These are phyloP conservation scores for Chloroclystis v-ata DNA, from an alignment of 2,888 invertebrate species.

Conservation along the genomic window DNA sequence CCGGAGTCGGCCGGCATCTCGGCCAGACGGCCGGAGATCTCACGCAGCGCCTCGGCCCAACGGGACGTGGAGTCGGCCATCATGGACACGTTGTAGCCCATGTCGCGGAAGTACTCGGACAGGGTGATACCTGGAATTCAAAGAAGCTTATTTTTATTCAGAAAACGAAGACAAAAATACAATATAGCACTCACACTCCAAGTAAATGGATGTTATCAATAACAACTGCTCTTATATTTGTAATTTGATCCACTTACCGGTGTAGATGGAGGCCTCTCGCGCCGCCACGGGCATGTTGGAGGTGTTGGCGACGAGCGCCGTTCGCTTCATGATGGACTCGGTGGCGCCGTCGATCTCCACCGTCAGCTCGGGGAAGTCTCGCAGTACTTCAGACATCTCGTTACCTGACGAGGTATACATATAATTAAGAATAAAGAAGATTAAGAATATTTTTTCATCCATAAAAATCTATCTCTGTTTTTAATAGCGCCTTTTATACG, in stretches of 20 bases:
- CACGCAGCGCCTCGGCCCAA: conserved; percentile 99
- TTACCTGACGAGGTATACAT: conserved; percentile 80
- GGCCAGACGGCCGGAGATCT: conserved; percentile 99
- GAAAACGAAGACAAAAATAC: too few relatives aligned
- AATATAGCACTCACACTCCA: too few relatives aligned
- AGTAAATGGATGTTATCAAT: too few relatives aligned
- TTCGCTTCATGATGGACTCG: conserved; percentile 99
- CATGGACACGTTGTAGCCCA: conserved; percentile 99
- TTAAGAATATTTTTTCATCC: too few relatives aligned
- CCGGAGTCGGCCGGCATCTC: conserved; percentile 99
- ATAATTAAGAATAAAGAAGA: too few relatives aligned
- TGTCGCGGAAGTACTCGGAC: conserved; percentile 99
- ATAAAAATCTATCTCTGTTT: too few relatives aligned
- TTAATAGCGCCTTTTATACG: too few relatives aligned
- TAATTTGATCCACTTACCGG: conserved; percentile 83
- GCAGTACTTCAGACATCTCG: conserved; percentile 99
- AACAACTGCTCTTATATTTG: too few relatives aligned
- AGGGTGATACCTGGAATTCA: conserved; percentile 90
- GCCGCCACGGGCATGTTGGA: conserved; percentile 99
- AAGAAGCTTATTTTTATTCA: not conserved
- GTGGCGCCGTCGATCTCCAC: conserved; percentile 97
- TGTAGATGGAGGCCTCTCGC: conserved; percentile 99
- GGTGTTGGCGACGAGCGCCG: conserved; percentile 99
- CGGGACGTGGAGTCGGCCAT: conserved; percentile 99
- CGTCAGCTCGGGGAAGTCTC: conserved; percentile 98